Evolutionary conservation across 1,140 invertebrate species (phyloP).

Genomic region (Calephelis nemesis): DNA sequence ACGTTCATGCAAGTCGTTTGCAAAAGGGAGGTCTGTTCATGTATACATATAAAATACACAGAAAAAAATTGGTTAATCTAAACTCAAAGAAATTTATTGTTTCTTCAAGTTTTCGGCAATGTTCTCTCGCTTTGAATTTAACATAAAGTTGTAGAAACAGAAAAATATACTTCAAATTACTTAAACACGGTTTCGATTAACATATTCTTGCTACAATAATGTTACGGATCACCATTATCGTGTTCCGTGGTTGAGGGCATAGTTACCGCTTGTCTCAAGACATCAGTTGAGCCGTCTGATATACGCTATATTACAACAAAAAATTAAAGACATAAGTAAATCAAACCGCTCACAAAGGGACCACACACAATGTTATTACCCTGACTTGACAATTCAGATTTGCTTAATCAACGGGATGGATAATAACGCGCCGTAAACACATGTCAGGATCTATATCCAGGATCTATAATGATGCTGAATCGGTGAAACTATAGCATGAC

Average conservation of each 20-base stretch:
- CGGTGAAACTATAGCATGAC: not conserved
- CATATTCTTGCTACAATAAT: too few species aligned
- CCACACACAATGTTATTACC: not conserved
- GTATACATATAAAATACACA: too few species aligned
- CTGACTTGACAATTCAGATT: conserved; percentile 12
- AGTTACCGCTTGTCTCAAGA: too few species aligned
- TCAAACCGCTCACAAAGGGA: not conserved
- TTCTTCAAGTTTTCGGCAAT: too few species aligned
- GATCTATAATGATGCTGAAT: conserved; percentile 5
- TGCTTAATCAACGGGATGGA: conserved; percentile 7
- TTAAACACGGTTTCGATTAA: not conserved
- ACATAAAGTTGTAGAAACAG: not conserved
- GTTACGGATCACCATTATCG: too few species aligned
- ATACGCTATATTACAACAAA: too few species aligned
- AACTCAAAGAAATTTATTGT: too few species aligned
- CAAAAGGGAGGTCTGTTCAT: not conserved
- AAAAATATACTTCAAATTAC: not conserved
- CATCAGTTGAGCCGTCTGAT: too few species aligned
- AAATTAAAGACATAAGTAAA: too few species aligned
- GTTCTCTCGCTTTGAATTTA: conserved; percentile 5
- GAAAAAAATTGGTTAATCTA: too few species aligned
- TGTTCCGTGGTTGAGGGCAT: too few species aligned
- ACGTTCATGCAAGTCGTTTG: not conserved
- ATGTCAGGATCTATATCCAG: conserved; percentile 9
- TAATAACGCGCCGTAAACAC: conserved; percentile 6